Percentiles rank a stretch among this genome's conserved stretches.
Conservation (phyloP, 2,888 invertebrate genomes). For the Morpho deidamia region DNA sequence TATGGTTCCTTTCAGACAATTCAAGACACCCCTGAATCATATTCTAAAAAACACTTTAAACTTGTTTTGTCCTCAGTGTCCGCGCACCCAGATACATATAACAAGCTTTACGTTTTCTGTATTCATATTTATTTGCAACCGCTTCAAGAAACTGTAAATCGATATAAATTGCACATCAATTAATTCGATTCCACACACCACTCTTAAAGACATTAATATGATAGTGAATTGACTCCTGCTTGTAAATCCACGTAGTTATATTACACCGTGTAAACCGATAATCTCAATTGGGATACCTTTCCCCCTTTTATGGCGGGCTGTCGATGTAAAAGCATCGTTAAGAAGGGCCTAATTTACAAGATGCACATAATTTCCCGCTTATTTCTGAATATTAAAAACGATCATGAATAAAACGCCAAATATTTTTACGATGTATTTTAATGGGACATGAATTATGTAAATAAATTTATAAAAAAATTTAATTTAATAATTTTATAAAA, state of each 20-base stretch:
- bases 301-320: constrained; percentile 49
- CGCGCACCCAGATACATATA: background rate
- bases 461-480: too few relatives aligned
- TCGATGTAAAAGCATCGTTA: constrained; percentile 49
- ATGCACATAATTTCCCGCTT: background rate
- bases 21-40: too few relatives aligned
- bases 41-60: too few relatives aligned
- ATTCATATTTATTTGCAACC: constrained; percentile 27
- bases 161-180: constrained; percentile 53
- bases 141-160: constrained; percentile 40
- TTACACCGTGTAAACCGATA: constrained; percentile 52
- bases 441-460: too few relatives aligned
- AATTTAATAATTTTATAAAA: too few relatives aligned
- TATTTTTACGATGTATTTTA: too few relatives aligned
- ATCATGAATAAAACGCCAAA: too few relatives aligned
- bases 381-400: background rate
- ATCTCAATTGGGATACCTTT: constrained; percentile 52
- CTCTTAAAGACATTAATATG: constrained; percentile 52
- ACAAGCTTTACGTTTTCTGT: constrained; percentile 4
- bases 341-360: constrained; percentile 41
- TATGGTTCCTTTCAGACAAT: too few relatives aligned
- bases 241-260: constrained; percentile 39
- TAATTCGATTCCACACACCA: constrained; percentile 44
- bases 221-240: constrained; percentile 49
- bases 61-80: too few relatives aligned